Conservation (phyloP, 2,888 invertebrate species). For the Alviniconcha strummeri region DNA sequence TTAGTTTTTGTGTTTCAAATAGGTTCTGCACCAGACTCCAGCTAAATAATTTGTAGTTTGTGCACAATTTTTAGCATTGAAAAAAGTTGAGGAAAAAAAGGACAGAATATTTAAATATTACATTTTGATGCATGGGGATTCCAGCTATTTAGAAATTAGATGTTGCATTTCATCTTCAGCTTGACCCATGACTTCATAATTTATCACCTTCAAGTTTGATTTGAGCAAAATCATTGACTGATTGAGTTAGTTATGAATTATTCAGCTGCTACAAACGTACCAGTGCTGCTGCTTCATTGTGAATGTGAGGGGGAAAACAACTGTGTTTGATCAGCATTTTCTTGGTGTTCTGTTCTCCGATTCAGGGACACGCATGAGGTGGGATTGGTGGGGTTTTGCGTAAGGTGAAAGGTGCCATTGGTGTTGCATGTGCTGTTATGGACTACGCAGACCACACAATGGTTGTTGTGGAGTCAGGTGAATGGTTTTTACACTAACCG, state of each 20-base stretch:
- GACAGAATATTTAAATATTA: too few species aligned
- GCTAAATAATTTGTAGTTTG: too few species aligned
- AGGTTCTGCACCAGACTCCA: too few species aligned
- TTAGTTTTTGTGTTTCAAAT: too few species aligned
- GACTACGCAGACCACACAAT: constrained; percentile 92
- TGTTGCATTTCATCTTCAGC: too few species aligned
- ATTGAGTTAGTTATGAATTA: neutral
- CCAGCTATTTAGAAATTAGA: too few species aligned
- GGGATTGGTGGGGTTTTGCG: constrained; percentile 92
- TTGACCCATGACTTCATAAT: neutral
- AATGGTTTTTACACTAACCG: too few species aligned
- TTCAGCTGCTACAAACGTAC: too few species aligned
- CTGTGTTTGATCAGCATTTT: neutral
- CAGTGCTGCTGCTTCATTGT: neutral
- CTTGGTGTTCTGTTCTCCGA: neutral
- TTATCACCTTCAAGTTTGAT: neutral
- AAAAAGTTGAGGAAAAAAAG: too few species aligned
- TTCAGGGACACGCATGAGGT: constrained; percentile 68
- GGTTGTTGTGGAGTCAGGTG: constrained; percentile 86
- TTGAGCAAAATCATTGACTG: neutral
- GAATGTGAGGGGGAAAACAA: neutral
- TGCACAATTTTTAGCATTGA: too few species aligned
- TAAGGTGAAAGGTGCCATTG: constrained; percentile 88
- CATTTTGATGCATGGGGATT: too few species aligned
- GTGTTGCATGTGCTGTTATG: constrained; percentile 93